Evolutionary conservation across 23 tunicate genomes (phyloP).

Genomic region (Halocynthia aurantium): DNA sequence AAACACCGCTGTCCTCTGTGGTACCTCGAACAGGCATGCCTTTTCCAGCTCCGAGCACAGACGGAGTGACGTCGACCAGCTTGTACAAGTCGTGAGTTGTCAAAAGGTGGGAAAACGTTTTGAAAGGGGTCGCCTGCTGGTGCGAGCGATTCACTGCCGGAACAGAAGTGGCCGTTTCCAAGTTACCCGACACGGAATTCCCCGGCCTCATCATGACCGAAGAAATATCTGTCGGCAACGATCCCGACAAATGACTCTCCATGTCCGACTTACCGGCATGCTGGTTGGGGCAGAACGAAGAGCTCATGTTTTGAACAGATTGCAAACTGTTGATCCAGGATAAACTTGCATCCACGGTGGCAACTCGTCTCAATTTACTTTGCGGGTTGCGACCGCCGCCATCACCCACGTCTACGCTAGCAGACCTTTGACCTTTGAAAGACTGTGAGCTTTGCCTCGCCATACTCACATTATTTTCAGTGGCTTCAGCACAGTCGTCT

Average conservation of each 20-base stretch:
- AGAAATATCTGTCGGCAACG: constrained; percentile 9
- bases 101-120: constrained; percentile 11
- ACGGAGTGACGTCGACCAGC: constrained; percentile 15
- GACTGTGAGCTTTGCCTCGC: not conserved
- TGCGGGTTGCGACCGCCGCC: not conserved
- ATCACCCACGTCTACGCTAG: not conserved
- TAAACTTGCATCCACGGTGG: constrained; percentile 2
- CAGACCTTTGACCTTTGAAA: constrained; percentile 5
- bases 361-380: no score
- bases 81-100: constrained; percentile 20
- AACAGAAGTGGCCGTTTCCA: not conserved
- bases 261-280: constrained; percentile 1
- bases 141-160: not conserved
- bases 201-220: not conserved
- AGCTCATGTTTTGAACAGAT: constrained; percentile 2
- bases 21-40: not conserved
- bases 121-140: constrained; percentile 3
- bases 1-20: no score
- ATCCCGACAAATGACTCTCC: constrained; percentile 13
- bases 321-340: constrained; percentile 18
- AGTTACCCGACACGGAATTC: not conserved
- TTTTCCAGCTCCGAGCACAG: not conserved
- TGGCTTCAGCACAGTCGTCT: constrained; percentile 6
- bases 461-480: not conserved
- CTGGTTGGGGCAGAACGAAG: not conserved